These are phyloP conservation scores for Chondrosia reniformis DNA, from an alignment of 37 sponge, comb jelly and placozoan species.

Conservation along the genomic window DNA sequence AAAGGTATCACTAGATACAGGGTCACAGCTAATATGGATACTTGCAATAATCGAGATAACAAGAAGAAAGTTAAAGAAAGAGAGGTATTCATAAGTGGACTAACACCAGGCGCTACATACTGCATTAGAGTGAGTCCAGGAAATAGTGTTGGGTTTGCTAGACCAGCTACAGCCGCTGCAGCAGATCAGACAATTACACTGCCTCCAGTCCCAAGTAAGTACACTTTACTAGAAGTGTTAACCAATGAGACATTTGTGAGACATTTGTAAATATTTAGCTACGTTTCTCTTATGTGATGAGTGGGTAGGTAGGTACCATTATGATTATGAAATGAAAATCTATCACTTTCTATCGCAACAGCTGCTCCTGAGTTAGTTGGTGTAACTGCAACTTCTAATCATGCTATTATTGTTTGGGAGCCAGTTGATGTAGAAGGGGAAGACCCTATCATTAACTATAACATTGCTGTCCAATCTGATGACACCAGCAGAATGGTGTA, in stretches of 20 bases:
- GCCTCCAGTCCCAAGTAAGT: no score
- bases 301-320: no score
- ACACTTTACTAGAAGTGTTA: no score
- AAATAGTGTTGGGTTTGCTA: background rate
- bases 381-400: background rate
- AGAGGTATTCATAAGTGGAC: background rate
- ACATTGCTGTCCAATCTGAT: background rate
- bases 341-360: no score
- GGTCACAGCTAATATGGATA: background rate
- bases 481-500: no score
- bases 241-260: no score
- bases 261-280: no score
- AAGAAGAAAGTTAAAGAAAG: background rate
- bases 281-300: no score
- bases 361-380: background rate
- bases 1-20: background rate
- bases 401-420: slow-evolving; percentile 6
- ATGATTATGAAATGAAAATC: no score
- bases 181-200: no score
- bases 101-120: background rate
- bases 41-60: background rate
- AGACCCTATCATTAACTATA: slow-evolving; percentile 13
- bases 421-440: slow-evolving; percentile 15
- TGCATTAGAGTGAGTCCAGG: background rate
- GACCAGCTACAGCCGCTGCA: background rate